These are phyloP conservation scores for Platorchestia sp. DNA, from an alignment of 1,140 invertebrate species.

Conservation along the genomic window DNA sequence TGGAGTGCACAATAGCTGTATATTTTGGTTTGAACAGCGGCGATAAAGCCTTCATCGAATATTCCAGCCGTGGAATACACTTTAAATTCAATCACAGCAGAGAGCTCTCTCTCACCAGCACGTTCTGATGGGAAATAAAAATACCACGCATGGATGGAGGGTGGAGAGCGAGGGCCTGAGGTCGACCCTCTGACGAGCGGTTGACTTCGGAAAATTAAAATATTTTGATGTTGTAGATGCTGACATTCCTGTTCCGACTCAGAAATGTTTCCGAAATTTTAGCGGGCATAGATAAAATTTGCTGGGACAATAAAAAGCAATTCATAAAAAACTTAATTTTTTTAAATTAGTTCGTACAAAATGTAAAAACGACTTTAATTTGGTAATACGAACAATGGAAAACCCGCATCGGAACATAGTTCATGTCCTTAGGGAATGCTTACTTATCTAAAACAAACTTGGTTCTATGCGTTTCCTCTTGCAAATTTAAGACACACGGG, in stretches of 20 bases:
- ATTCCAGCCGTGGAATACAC: background rate
- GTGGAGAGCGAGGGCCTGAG: background rate
- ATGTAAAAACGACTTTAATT: too few species aligned
- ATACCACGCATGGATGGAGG: background rate
- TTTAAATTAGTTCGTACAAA: too few species aligned
- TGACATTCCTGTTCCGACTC: background rate
- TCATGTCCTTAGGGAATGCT: too few species aligned
- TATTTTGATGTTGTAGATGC: background rate
- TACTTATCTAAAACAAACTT: too few species aligned
- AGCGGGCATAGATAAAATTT: too few species aligned
- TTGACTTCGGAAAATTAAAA: background rate
- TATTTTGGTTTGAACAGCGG: background rate
- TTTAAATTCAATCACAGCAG: conserved; percentile 1
- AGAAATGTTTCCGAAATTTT: background rate
- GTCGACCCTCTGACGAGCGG: background rate
- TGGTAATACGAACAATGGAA: too few species aligned
- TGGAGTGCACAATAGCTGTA: background rate
- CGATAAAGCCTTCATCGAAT: background rate
- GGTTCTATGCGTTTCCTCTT: too few species aligned
- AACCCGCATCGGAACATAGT: too few species aligned
- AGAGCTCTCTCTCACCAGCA: background rate
- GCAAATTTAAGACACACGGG: too few species aligned
- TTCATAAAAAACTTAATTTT: too few species aligned
- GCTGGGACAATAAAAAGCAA: too few species aligned
- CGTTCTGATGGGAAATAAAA: conserved; percentile 6